Percentiles rank a stretch among this genome's conserved stretches.
Evolutionary conservation across 1,140 invertebrate species (phyloP).

Genomic region (Diabrotica virgifera): DNA sequence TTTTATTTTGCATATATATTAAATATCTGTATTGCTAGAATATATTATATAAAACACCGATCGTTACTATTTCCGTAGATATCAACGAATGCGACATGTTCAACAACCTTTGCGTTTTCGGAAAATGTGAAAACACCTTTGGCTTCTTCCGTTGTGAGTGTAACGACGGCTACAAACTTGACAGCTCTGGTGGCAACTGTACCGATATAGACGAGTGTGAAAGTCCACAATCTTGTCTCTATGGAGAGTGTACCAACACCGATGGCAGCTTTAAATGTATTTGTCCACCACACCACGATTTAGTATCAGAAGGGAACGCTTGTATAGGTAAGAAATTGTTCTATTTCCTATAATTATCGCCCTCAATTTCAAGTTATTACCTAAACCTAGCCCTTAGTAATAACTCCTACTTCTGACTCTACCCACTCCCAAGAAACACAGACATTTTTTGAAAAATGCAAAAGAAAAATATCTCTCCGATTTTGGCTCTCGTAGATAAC

Average conservation of each 20-base stretch:
- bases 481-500: too few relatives aligned
- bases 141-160: conserved; percentile 87
- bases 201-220: conserved; percentile 80
- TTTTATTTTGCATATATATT: too few relatives aligned
- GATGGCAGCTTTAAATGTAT: conserved; percentile 76
- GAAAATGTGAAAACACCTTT: conserved; percentile 82
- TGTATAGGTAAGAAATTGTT: conserved; percentile 62
- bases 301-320: conserved; percentile 69
- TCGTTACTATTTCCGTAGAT: conserved; percentile 48
- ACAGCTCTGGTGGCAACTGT: conserved; percentile 64
- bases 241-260: conserved; percentile 78
- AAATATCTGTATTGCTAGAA: too few relatives aligned
- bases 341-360: too few relatives aligned
- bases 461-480: too few relatives aligned
- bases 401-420: too few relatives aligned
- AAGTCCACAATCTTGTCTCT: conserved; percentile 61
- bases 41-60: too few relatives aligned
- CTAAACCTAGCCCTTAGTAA: too few relatives aligned
- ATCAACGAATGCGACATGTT: conserved; percentile 79
- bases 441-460: too few relatives aligned
- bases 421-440: too few relatives aligned
- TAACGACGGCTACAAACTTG: conserved; percentile 78
- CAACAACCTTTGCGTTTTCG: conserved; percentile 81
- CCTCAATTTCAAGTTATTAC: too few relatives aligned
- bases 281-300: conserved; percentile 68